A percentile compares a stretch with the other conserved stretches of the same genome.
Evolutionary conservation across 2,888 invertebrate genomes (phyloP).

Genomic region (Lacanobia oleracea): DNA sequence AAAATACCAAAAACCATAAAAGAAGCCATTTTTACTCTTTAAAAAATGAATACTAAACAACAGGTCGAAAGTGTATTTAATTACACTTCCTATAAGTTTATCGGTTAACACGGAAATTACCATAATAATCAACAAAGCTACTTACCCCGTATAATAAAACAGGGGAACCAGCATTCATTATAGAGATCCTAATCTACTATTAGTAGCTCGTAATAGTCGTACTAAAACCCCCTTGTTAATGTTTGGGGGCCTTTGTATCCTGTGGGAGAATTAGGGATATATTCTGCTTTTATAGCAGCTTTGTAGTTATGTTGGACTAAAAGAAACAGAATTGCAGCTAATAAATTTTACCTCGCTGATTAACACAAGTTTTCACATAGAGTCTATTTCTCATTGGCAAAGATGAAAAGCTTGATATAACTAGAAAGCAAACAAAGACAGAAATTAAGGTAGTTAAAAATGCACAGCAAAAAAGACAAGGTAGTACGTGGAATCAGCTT

Average conservation of each 20-base stretch:
- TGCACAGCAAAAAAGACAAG: neutral
- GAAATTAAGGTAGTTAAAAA: no score
- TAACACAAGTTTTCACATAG: neutral
- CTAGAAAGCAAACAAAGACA: neutral
- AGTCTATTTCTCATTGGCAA: no score
- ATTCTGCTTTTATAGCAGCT: conserved; percentile 1
- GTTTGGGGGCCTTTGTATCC: conserved; percentile 21
- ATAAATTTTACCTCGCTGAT: neutral
- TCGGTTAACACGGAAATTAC: conserved; percentile 49
- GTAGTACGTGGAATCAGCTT: neutral
- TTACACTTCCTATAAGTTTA: conserved; percentile 2
- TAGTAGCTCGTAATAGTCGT: conserved; percentile 42
- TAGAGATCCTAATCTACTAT: conserved; percentile 58
- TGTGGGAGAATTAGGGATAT: conserved; percentile 24
- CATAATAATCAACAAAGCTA: conserved; percentile 39
- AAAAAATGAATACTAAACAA: neutral
- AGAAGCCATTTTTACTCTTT: neutral
- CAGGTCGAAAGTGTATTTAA: neutral
- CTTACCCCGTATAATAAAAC: conserved; percentile 44
- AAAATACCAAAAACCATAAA: neutral
- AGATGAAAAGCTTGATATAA: neutral
- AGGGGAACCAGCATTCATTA: conserved; percentile 47
- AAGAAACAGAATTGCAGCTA: conserved; percentile 4
- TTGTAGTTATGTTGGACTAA: conserved; percentile 14
- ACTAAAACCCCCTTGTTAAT: conserved; percentile 46